Conservation (phyloP, 2,888 invertebrate genomes). For the Melanostoma mellinum region DNA sequence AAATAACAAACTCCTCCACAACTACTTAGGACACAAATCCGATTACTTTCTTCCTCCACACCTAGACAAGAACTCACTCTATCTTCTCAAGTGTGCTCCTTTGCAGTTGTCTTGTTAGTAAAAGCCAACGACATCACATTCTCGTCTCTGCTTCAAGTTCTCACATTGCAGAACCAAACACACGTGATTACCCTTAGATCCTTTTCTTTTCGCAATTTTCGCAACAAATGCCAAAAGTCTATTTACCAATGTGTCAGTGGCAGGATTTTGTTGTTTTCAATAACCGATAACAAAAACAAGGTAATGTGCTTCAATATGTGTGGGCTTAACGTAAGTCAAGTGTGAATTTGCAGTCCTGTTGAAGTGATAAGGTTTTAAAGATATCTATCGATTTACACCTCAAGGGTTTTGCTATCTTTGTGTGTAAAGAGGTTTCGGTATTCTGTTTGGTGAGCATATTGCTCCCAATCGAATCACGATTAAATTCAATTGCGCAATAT, state of each 20-base stretch:
- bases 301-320: background rate
- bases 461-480: conserved; percentile 33
- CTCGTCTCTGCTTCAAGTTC: conserved; percentile 38
- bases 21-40: conserved; percentile 61
- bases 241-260: conserved; percentile 36
- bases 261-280: conserved; percentile 31
- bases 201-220: conserved; percentile 11
- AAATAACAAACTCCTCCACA: conserved; percentile 48
- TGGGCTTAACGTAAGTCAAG: conserved; percentile 31
- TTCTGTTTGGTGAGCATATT: background rate
- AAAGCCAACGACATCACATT: conserved; percentile 62
- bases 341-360: conserved; percentile 25
- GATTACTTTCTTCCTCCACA: conserved; percentile 56
- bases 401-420: conserved; percentile 12
- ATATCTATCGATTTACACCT: conserved; percentile 22
- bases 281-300: conserved; percentile 32
- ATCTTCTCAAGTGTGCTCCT: conserved; percentile 30
- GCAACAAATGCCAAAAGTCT: conserved; percentile 43
- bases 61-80: conserved; percentile 36
- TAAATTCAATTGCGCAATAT: conserved; percentile 9
- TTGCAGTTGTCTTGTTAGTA: conserved; percentile 49
- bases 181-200: conserved; percentile 3
- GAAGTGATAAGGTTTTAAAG: conserved; percentile 12
- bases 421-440: background rate
- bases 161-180: conserved; percentile 37